A percentile compares a stretch with the other conserved stretches of the same genome.
Evolutionary conservation across 2,888 invertebrate genomes (phyloP).

Genomic region (Glomeris marginata): DNA sequence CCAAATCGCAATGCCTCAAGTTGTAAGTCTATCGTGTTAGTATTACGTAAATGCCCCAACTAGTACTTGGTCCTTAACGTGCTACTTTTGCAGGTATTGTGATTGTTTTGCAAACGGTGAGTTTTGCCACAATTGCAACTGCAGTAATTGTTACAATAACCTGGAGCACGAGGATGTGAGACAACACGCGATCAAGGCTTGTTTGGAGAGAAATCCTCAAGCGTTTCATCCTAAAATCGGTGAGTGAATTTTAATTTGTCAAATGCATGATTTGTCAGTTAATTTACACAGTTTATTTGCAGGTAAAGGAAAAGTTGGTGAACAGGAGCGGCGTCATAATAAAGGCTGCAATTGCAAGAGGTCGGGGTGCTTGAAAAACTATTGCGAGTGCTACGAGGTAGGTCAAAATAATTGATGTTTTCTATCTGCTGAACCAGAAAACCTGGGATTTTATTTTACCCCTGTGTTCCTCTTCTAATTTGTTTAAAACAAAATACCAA

Average conservation of each 20-base stretch:
- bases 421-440: background rate
- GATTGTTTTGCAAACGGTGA: conserved; percentile 99
- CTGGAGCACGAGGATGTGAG: conserved; percentile 86
- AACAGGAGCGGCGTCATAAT: conserved; percentile 78
- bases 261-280: background rate
- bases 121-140: conserved; percentile 95
- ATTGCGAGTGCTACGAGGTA: conserved; percentile 98
- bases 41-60: too few relatives aligned
- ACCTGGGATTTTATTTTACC: conserved; percentile 1
- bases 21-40: conserved; percentile 46
- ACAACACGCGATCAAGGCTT: conserved; percentile 82
- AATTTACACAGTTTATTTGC: conserved; percentile 3
- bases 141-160: conserved; percentile 94
- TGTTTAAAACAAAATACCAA: background rate
- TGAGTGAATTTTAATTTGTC: conserved; percentile 34
- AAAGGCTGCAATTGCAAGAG: conserved; percentile 99
- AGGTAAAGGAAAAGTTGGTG: conserved; percentile 39
- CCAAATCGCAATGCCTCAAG: conserved; percentile 95
- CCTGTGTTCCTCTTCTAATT: too few relatives aligned
- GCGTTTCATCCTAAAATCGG: conserved; percentile 99
- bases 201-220: conserved; percentile 90
- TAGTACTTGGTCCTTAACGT: too few relatives aligned
- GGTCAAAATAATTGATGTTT: conserved; percentile 14
- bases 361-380: conserved; percentile 96
- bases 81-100: conserved; percentile 51